Evolutionary conservation across 2,797 vertebrate genomes (phyloP).

Genomic region (Premnoplex brunnescens): DNA sequence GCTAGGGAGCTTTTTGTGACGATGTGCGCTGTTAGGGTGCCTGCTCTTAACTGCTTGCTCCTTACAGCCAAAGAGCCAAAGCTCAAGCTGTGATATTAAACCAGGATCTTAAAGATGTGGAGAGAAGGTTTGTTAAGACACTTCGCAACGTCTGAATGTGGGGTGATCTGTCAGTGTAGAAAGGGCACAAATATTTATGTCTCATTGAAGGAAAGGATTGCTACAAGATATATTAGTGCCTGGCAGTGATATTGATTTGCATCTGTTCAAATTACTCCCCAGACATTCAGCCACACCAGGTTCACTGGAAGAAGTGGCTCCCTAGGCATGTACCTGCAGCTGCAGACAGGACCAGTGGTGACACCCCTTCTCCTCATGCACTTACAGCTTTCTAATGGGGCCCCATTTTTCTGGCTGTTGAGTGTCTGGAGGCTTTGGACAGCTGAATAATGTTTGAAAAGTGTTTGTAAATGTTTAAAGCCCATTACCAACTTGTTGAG

Average conservation of each 20-base stretch:
- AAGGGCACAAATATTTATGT: neutral
- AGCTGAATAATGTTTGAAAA: neutral
- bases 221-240: neutral
- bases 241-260: fast-evolving
- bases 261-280: fast-evolving
- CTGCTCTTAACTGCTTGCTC: neutral
- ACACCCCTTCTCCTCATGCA: neutral
- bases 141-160: neutral
- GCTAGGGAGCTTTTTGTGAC: neutral
- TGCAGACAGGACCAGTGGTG: no score
- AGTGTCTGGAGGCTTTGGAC: neutral
- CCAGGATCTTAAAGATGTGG: neutral
- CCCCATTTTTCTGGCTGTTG: neutral
- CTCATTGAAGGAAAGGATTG: neutral
- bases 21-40: neutral
- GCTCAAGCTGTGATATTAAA: neutral
- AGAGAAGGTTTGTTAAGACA: neutral
- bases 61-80: neutral
- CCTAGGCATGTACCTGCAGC: neutral
- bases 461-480: neutral
- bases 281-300: no score
- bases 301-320: neutral
- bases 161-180: neutral
- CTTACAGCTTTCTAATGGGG: neutral
- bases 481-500: neutral